phyloP scores from a whole-genome alignment of 92 coral and sea anemone genomes.

The Parazoanthus swiftii region DNA sequence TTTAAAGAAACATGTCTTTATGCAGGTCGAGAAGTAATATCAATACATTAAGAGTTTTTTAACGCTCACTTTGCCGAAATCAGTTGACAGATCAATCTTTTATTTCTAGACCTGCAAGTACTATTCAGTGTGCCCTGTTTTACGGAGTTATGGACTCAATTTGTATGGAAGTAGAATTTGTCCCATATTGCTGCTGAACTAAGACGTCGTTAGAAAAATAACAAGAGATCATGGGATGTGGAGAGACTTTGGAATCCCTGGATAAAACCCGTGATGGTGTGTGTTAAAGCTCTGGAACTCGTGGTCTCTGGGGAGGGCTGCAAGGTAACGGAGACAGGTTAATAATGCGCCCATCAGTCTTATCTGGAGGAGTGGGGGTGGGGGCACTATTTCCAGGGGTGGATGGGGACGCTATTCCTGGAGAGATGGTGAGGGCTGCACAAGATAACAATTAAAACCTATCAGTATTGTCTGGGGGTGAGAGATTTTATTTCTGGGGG shows the following conservation, averaged over 20 bases:
- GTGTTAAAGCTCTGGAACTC: slow-evolving; percentile 25
- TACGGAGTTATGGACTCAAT: too few species aligned
- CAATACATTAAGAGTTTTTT: too few species aligned
- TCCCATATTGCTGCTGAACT: not conserved
- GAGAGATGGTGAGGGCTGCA: not conserved
- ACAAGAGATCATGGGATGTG: slow-evolving; percentile 9
- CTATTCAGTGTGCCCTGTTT: too few species aligned
- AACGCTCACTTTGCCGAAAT: too few species aligned
- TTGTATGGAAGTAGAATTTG: too few species aligned
- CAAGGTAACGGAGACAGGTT: not conserved
- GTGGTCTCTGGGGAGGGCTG: slow-evolving; percentile 28
- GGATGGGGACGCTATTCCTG: not conserved
- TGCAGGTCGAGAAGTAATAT: too few species aligned
- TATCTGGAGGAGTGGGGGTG: not conserved
- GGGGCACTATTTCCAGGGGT: too few species aligned
- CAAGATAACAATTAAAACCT: too few species aligned
- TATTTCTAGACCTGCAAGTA: too few species aligned
- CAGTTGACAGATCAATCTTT: too few species aligned
- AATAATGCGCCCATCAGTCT: not conserved
- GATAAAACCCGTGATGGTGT: slow-evolving; percentile 40
- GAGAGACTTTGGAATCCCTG: slow-evolving; percentile 34
- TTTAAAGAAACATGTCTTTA: not conserved
- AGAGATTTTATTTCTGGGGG: too few species aligned
- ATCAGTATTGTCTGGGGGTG: too few species aligned
- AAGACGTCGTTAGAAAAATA: not conserved